phyloP scores from a whole-genome alignment of 2,797 vertebrate species.

The Amazona finschi region DNA sequence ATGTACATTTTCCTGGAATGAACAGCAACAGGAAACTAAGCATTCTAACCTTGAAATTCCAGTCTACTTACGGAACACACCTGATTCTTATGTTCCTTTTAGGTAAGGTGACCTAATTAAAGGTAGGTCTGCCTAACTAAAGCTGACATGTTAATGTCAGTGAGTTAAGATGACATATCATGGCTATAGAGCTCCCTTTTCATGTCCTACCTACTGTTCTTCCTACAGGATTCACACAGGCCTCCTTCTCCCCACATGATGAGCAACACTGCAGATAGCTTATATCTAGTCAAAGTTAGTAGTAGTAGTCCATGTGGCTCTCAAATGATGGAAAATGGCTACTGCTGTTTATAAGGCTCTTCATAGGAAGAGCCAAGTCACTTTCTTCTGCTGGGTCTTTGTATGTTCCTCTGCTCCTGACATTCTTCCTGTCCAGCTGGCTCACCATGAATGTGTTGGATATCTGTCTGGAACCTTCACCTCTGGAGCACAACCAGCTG shows the following conservation, averaged over 20 bases:
- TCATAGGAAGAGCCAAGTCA: neutral
- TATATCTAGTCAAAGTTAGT: neutral
- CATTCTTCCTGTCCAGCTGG: neutral
- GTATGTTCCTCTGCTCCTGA: neutral
- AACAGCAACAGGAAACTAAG: neutral
- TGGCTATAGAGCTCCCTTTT: neutral
- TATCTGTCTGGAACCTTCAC: neutral
- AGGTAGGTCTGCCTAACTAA: neutral
- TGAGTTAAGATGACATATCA: neutral
- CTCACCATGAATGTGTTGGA: rapidly evolving
- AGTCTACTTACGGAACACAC: neutral
- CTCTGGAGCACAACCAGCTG: neutral
- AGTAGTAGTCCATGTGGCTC: neutral
- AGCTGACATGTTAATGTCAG: neutral
- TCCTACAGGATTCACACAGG: neutral
- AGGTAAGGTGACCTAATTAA: neutral
- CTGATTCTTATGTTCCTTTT: neutral
- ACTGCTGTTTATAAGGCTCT: neutral
- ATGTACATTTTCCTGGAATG: neutral
- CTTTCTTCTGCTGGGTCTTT: neutral
- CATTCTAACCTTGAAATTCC: neutral
- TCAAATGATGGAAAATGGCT: neutral
- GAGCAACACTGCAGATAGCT: neutral
- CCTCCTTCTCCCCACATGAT: neutral
- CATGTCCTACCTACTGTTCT: neutral